Conservation (phyloP, 2,113 vertebrate species). For the Scomber colias region DNA sequence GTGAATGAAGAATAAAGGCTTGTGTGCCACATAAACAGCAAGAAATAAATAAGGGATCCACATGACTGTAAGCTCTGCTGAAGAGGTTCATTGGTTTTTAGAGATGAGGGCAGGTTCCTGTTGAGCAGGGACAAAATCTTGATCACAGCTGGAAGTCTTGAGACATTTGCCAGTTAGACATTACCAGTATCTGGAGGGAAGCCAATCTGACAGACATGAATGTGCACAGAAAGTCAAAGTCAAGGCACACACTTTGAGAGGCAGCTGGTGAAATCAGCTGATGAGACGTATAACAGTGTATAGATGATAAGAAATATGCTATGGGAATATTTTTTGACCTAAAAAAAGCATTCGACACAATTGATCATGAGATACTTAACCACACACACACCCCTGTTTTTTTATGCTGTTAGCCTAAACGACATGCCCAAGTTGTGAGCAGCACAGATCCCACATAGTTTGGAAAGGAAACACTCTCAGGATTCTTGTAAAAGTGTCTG, state of each 20-base stretch:
- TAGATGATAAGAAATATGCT: too few species aligned
- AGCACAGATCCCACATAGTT: too few species aligned
- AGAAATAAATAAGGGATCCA: not conserved
- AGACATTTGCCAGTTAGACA: slow-evolving; percentile 49
- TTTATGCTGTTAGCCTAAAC: too few species aligned
- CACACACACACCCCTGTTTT: too few species aligned
- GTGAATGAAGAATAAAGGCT: not conserved
- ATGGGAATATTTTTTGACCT: too few species aligned
- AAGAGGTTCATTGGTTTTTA: slow-evolving; percentile 20
- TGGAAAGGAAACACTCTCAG: too few species aligned
- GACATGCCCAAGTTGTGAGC: too few species aligned
- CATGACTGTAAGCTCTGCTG: not conserved
- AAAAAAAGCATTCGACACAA: too few species aligned
- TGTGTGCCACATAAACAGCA: not conserved
- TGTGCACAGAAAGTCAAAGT: slow-evolving; percentile 50
- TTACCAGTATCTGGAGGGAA: slow-evolving; percentile 45
- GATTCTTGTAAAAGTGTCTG: too few species aligned
- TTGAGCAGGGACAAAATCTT: slow-evolving; percentile 35
- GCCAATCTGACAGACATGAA: slow-evolving; percentile 46
- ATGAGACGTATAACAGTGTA: slow-evolving; percentile 2
- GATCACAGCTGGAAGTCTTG: slow-evolving; percentile 51
- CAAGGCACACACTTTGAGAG: slow-evolving; percentile 38
- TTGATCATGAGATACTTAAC: too few species aligned
- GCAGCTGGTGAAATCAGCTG: slow-evolving; percentile 40
- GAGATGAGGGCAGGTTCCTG: slow-evolving; percentile 4